Evolutionary conservation across 2,888 invertebrate species (phyloP), one percentile per base, ranked within the genome.

Genomic region (Clunio marinus): DNA sequence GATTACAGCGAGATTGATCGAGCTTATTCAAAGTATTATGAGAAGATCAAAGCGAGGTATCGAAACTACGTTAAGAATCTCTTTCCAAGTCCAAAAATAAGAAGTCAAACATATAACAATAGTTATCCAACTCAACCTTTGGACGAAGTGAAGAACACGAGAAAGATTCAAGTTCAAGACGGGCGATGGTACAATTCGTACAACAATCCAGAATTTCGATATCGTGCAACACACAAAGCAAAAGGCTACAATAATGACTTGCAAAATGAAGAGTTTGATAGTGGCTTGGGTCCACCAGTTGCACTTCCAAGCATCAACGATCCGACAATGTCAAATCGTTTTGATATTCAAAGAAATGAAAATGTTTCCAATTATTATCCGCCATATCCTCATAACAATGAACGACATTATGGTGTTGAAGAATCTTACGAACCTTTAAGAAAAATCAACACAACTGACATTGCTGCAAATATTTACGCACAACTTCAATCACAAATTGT

Each of bases 11-110:
- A 77, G 17, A 72, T 76, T 1, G 75, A 76, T 27, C 51, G 72
- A 70, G 77, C 77, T 10, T 76, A 75, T 70, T 75, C 76, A 1
- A 76, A 77, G 69, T 77, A 76, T 69, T 75, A 75, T 60, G 74
- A 78, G 70, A 77, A 75, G 69, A 76, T 78, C 51, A 76, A 74
- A 70, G 74, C 75, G 57, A 76, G 77, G 45, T 77, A 77, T 58
- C 74, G 75, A 62, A 75, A 75, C 45, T 77, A 77, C 72, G 75
- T 78, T 1, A 75, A 76, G 58, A 75, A 75, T 69, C 72, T 78
- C 27, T 70, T 77, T 1, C 75, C 77, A 25, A 73, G 72, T 69
- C 72, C 71, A 1, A 67, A 71, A 4, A 70, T 71, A 58, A 72
- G 71, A 59, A 70, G 70, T 51, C 63, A 57, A 69, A 8, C 71